Base-by-base conservation (phyloP, 2,888 invertebrate genomes). In the Pandemis corylana region DNA sequence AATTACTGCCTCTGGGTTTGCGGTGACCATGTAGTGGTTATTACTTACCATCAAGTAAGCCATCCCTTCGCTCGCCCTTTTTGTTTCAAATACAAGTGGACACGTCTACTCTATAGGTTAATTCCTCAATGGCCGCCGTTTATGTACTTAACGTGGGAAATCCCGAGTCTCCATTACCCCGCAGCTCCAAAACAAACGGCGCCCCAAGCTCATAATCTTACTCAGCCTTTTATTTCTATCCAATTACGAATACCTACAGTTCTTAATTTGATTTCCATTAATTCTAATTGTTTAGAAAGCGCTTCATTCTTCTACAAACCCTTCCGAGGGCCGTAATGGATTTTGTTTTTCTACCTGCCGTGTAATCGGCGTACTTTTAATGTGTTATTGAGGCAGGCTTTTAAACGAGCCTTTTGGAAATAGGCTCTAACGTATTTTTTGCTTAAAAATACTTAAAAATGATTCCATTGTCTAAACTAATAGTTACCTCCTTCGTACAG, bases 201-300 rank as follows among this genome's bases (percentile, higher is more conserved):
- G 15, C 36, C 65, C 20, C 15, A 7, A 44, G 20, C n/a, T 65
- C 65, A 65, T 49, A 65, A 49, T 65, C 65, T 46, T 46, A 9
- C 64, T 64, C 44, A 46, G 46, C 28, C 46, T 28, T 53, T 49
- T 59, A 44, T 61, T 61, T 69, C 61, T 36, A 46, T 49, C 61
- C 61, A 69, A 59, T 69, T 59, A 68, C n/a, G 65, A 65, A 12
- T 69, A 49, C 61, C 44, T 69, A 61, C 59, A 49, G 68, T 36
- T 69, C 36, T 68, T 61, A 68, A 68, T 61, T 68, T 68, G 46
- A 68, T 68, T 68, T 69, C 68, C 68, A 69, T 69, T 69, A 69
- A 69, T 69, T 69, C 49, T 69, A 61, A 62, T 69, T 69, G 68
- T 69, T 69, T 69, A 44, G 56, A 68, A 56, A 68, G 61, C 46